Conservation (phyloP, 2,113 vertebrate species). For the Mola mola region DNA sequence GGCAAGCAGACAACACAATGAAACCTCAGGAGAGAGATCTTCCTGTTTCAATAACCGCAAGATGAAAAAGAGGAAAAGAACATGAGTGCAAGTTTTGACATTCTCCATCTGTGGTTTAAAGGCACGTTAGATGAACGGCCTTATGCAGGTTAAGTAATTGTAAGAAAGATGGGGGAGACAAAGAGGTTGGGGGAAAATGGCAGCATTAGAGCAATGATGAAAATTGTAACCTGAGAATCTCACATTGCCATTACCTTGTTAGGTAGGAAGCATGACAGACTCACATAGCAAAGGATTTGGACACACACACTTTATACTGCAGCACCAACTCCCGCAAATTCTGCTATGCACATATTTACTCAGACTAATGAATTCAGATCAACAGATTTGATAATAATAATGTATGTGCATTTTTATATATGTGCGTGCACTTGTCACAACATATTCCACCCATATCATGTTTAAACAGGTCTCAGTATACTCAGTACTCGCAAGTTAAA, state of each 20-base stretch:
- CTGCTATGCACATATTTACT: too few species aligned
- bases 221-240: slow-evolving; percentile 40
- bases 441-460: too few species aligned
- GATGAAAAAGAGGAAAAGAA: slow-evolving; percentile 18
- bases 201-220: slow-evolving; percentile 28
- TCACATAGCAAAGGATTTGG: too few species aligned
- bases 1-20: slow-evolving; percentile 21
- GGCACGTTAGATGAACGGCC: slow-evolving; percentile 30
- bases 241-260: slow-evolving; percentile 9
- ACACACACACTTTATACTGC: too few species aligned
- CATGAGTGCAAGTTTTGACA: slow-evolving; percentile 31
- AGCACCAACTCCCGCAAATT: too few species aligned
- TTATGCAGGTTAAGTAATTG: slow-evolving; percentile 5
- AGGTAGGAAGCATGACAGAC: slow-evolving; percentile 31
- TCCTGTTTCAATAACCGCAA: slow-evolving; percentile 29
- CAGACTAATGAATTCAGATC: too few species aligned
- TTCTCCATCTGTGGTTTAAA: slow-evolving; percentile 30
- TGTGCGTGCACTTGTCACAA: too few species aligned
- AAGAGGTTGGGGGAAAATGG: slow-evolving; percentile 11
- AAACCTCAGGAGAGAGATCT: slow-evolving; percentile 17
- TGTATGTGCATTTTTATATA: too few species aligned
- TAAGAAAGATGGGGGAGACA: not conserved
- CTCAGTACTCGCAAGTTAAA: too few species aligned
- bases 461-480: too few species aligned
- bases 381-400: too few species aligned